These are phyloP conservation scores for Equus przewalskii DNA, from an alignment of 2,113 vertebrate species.

Conservation along the genomic window DNA sequence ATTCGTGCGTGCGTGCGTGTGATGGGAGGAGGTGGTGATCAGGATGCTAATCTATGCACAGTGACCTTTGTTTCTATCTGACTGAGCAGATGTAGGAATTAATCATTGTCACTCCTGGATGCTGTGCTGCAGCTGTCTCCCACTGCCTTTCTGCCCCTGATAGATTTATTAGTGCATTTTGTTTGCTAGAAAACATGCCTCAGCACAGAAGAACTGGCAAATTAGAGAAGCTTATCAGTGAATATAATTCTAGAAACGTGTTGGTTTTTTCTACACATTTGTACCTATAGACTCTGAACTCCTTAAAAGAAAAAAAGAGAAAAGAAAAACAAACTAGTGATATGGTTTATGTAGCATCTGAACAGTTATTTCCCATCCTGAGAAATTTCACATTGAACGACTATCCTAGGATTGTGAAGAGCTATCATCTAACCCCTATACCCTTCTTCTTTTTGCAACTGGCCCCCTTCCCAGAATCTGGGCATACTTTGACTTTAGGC, in stretches of 20 bases:
- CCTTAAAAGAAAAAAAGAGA: background rate
- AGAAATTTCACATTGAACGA: conserved; percentile 29
- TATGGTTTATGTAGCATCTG: background rate
- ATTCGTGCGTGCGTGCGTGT: background rate
- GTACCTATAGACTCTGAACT: background rate
- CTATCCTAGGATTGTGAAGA: background rate
- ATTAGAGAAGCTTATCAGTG: conserved; percentile 51
- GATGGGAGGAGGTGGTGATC: background rate
- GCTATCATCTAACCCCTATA: background rate
- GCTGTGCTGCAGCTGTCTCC: conserved; percentile 65
- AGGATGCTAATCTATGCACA: conserved; percentile 78
- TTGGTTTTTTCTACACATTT: background rate
- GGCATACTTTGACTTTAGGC: background rate
- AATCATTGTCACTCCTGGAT: conserved; percentile 82
- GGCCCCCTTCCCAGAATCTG: background rate
- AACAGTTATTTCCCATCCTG: background rate
- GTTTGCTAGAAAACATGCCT: conserved; percentile 68
- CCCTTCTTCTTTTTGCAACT: background rate
- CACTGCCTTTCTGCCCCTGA: conserved; percentile 63
- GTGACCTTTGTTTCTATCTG: conserved; percentile 84
- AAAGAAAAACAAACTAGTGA: background rate
- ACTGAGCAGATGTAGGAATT: conserved; percentile 82
- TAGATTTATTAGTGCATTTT: conserved; percentile 75
- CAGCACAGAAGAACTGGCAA: conserved; percentile 61
- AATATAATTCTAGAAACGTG: conserved; percentile 43